Evolutionary conservation across 2,888 invertebrate species (phyloP).

Genomic region (Cyclophora punctaria): DNA sequence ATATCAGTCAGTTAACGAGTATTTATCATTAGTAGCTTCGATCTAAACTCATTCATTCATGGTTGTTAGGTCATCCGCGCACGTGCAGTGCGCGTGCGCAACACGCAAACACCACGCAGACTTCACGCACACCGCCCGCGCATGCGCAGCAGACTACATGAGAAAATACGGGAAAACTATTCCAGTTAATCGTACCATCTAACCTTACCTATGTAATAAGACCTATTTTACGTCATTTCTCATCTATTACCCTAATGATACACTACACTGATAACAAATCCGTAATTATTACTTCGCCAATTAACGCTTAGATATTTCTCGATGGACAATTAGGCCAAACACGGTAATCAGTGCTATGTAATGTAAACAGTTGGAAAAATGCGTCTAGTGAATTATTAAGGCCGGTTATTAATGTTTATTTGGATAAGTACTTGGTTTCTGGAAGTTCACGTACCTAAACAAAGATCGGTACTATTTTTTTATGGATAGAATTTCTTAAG

Average conservation of each 20-base stretch:
- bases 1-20: too few species aligned
- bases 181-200: constrained; percentile 10
- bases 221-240: too few species aligned
- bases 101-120: constrained; percentile 22
- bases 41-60: constrained; percentile 24
- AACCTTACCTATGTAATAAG: neutral
- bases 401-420: too few species aligned
- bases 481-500: too few species aligned
- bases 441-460: too few species aligned
- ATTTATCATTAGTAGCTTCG: too few species aligned
- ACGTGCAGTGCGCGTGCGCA: constrained; percentile 45
- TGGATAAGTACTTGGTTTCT: too few species aligned
- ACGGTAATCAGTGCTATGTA: constrained; percentile 5
- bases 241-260: neutral
- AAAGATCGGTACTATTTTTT: too few species aligned
- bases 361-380: too few species aligned
- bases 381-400: too few species aligned
- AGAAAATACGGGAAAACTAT: constrained; percentile 32
- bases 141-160: constrained; percentile 12
- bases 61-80: constrained; percentile 25
- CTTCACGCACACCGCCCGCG: constrained; percentile 15
- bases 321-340: constrained; percentile 10
- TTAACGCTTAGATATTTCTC: constrained; percentile 2
- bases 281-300: neutral
- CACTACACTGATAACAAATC: neutral